Evolutionary conservation across 2,888 invertebrate genomes (phyloP), one percentile per base, ranked within the genome.

Genomic region (Eupithecia subumbrata): DNA sequence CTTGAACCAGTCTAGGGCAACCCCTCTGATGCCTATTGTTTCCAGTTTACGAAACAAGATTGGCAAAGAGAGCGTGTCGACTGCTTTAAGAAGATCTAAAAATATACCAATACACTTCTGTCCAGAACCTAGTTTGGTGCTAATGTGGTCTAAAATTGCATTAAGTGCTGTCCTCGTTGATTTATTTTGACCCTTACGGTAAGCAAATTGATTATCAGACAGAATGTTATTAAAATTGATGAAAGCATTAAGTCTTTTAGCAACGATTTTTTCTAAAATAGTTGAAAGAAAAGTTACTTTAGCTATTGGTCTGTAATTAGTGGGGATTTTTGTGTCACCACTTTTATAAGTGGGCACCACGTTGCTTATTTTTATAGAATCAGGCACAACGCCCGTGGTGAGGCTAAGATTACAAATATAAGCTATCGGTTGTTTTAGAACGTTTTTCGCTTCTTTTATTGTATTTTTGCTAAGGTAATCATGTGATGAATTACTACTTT

Each of bases 31-130:
- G 1, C 77, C 79, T 22, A 76, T 14, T 14, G 43, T 43, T 69
- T 79, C 76, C 40, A 79, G 52, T 71, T 79, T 77, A 16, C 34
- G 40, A n/a, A 79, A 43, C 25, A 79, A 71, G 7, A 79, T 74
- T 18, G 72, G 63, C 40, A 43, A 64, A 60, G 79, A 79, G 22
- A 79, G 37, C 7, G 79, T 79, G 43, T 77, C 79, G 18, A 76
- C 77, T 25, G 76, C 77, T 48, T 79, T 78, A 14, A 71, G 67
- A 30, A 79, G 56, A 48, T 79, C 79, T 9, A 79, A 68, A 34
- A 77, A 79, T 45, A 79, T 71, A 16, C 78, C 77, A 12, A 76
- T 74, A 5, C 68, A 74, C 52, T 71, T 76, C 25, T 71, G 72
- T 9, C 67, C 66, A 7, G 73, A 78, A 48, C 18, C 18, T 18